A percentile compares a stretch with the other conserved stretches of the same genome.
Evolutionary conservation across 2,888 invertebrate species (phyloP).

Genomic region (Agriotes lineatus): DNA sequence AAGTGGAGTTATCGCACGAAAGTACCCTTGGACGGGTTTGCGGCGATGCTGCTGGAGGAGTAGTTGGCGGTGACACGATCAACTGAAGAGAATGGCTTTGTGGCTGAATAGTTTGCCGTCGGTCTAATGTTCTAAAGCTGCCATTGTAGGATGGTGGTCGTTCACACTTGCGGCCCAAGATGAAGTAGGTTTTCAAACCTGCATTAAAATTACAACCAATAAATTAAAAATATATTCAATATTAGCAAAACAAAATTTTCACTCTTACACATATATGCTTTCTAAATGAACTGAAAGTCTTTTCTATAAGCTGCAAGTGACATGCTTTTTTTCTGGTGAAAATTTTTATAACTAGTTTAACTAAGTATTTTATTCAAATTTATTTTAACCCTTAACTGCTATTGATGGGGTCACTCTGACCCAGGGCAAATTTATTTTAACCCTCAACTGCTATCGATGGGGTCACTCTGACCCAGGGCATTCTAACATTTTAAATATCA

Average conservation of each 20-base stretch:
- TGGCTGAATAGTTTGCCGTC: constrained; percentile 43
- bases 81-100: constrained; percentile 69
- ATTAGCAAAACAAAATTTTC: no score
- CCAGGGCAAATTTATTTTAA: no score
- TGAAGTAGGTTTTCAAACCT: constrained; percentile 90
- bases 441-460: background rate
- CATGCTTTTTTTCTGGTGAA: no score
- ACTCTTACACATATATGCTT: no score
- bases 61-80: constrained; percentile 72
- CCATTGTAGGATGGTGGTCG: constrained; percentile 62
- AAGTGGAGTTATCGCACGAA: constrained; percentile 61
- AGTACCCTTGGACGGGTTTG: constrained; percentile 62
- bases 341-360: no score
- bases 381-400: background rate
- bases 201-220: constrained; percentile 52
- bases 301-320: no score
- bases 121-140: constrained; percentile 53
- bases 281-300: no score
- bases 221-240: no score
- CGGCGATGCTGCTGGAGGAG: constrained; percentile 62
- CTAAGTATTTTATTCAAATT: no score
- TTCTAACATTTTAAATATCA: background rate
- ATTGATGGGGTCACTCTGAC: background rate
- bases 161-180: constrained; percentile 79
- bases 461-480: background rate